phyloP scores from a whole-genome alignment of 1,140 invertebrate species.

The Trichonephila clavata region DNA sequence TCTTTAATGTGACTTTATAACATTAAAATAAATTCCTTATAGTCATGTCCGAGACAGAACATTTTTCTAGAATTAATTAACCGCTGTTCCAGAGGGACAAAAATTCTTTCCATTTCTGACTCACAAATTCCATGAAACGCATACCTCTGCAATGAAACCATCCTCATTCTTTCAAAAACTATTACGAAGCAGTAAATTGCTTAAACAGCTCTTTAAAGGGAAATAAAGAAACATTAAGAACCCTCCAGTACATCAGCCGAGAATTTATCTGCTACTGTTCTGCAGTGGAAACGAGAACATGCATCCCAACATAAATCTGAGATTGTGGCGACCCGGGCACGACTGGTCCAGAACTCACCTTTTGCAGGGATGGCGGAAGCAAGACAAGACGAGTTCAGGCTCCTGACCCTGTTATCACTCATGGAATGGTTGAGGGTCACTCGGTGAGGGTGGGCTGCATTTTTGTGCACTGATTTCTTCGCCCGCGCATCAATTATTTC shows the following conservation, averaged over 20 bases:
- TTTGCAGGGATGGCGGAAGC: constrained; percentile 7
- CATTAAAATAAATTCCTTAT: too few species aligned
- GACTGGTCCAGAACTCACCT: background rate
- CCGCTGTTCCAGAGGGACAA: too few species aligned
- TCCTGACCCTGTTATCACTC: constrained; percentile 42
- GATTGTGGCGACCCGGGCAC: background rate
- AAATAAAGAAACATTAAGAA: background rate
- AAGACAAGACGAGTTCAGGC: background rate
- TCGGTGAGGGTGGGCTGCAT: constrained; percentile 29
- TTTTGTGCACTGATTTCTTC: constrained; percentile 44
- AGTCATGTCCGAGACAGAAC: too few species aligned
- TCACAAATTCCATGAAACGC: too few species aligned
- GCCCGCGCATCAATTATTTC: constrained; percentile 44
- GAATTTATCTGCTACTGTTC: constrained; percentile 15
- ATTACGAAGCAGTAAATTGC: background rate
- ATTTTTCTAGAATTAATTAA: too few species aligned
- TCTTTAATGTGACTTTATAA: too few species aligned
- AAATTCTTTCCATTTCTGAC: too few species aligned
- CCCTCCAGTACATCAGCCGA: background rate
- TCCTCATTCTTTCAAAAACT: too few species aligned
- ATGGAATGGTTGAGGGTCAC: background rate
- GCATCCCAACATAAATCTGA: background rate
- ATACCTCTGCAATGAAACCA: too few species aligned
- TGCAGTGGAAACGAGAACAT: background rate
- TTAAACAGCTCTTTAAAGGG: background rate